phyloP scores from a whole-genome alignment of 2,797 vertebrate genomes.

The Valencia hispanica region DNA sequence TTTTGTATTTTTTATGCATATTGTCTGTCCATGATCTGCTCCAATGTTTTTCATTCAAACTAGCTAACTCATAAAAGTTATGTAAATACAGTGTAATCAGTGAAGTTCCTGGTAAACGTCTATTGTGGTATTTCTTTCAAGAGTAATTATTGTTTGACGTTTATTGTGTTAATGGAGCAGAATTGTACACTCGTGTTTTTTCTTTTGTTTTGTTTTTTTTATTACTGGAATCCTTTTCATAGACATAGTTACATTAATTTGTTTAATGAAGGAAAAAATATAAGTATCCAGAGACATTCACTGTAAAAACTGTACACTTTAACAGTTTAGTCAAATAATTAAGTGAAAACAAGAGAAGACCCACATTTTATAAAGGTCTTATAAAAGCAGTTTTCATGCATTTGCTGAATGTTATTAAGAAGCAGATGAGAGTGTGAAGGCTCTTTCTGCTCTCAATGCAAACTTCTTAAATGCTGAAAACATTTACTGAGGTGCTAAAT shows the following conservation, averaged over 20 bases:
- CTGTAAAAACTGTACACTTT: constrained; percentile 23
- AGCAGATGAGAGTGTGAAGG: constrained; percentile 42
- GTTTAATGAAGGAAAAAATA: constrained; percentile 5
- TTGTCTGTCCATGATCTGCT: constrained; percentile 6
- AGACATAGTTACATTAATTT: constrained; percentile 16
- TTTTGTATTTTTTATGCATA: constrained; percentile 3
- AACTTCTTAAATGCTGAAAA: constrained; percentile 66
- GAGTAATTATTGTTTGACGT: constrained; percentile 22
- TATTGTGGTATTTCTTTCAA: constrained; percentile 24
- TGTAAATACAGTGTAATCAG: constrained; percentile 47
- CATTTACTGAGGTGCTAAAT: constrained; percentile 73
- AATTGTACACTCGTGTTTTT: constrained; percentile 15
- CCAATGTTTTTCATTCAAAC: constrained; percentile 11
- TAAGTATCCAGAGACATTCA: constrained; percentile 6
- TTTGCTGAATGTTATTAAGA: constrained; percentile 51
- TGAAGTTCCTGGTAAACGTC: constrained; percentile 35
- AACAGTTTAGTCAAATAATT: constrained; percentile 25
- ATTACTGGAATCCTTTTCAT: background rate
- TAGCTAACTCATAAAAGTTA: constrained; percentile 6
- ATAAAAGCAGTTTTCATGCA: constrained; percentile 50
- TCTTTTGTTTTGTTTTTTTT: background rate
- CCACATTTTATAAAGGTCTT: constrained; percentile 46
- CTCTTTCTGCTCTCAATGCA: constrained; percentile 51
- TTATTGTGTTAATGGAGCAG: constrained; percentile 23
- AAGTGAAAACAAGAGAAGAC: constrained; percentile 11